Evolutionary conservation across 2,888 invertebrate species (phyloP), one percentile per base, ranked within the genome.

Genomic region (Spodoptera picta): DNA sequence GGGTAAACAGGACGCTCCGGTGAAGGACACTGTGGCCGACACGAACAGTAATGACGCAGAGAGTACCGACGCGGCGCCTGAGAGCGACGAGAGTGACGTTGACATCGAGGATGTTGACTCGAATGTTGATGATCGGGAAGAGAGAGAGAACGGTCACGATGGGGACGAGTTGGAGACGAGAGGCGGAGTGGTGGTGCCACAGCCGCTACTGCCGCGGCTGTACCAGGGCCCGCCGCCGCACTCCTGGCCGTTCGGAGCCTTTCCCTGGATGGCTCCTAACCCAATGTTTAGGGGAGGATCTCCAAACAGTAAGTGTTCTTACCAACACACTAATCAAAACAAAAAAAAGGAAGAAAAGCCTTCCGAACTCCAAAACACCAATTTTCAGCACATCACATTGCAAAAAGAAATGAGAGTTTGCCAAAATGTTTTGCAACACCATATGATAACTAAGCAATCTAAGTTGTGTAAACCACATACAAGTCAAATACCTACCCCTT

Each of bases 251-350:
- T 95, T 96, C 75, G 95, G 96, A 23, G 96, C 96, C 64, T 96
- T 96, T 76, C 96, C 96, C 19, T 96, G 96, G 95, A 95, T 96
- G 90, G 95, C 96, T 12, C 95, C 95, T 27, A 95, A 95, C 79
- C 95, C 95, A 3, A 95, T 95, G 92, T 95, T 96, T 76, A 88
- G 96, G 78, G 92, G 95, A 41, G 93, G 95, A 66, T 95, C 96
- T 7, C 95, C 96, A 55, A 95, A 95, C 85, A 93, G 96, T 96
- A 92, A 95, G 95, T 95, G 23, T n/a, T 19, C n/a, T 23, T 49
- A 10, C 5, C 10, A 27, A 27, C 27, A 27, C 27, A 6, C 36
- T 44, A 11, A 53, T 31, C 10, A 3, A 23, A 4, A 6, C 4
- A 31, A 6, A 6, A 36, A 36, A 36, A 36, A 9, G 7, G 7